Conservation (phyloP, 2,113 vertebrate species). For the Periophthalmodon schlosseri region DNA sequence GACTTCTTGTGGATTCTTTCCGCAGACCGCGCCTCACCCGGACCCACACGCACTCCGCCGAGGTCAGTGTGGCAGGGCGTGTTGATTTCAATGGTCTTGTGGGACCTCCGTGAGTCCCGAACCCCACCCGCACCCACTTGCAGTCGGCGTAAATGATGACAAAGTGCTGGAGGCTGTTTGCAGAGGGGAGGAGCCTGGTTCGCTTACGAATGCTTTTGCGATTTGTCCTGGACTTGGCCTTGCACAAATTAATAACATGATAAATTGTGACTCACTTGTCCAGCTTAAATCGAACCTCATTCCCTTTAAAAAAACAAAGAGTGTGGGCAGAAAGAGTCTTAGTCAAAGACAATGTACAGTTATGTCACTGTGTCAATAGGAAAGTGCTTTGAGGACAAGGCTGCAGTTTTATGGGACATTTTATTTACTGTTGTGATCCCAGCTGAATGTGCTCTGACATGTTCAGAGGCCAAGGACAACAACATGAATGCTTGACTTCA, state of each 20-base stretch:
- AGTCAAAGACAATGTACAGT: conserved; percentile 33
- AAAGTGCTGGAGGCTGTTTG: neutral
- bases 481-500: neutral
- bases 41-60: too few relatives aligned
- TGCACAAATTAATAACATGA: conserved; percentile 41
- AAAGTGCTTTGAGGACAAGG: conserved; percentile 24
- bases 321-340: conserved; percentile 17
- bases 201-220: conserved; percentile 32
- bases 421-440: conserved; percentile 23
- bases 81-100: too few relatives aligned
- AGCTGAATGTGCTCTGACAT: conserved; percentile 24
- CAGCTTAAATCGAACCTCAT: conserved; percentile 21
- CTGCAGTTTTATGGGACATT: conserved; percentile 25
- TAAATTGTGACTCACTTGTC: conserved; percentile 35
- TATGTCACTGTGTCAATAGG: conserved; percentile 8
- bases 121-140: too few relatives aligned
- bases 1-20: too few relatives aligned
- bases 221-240: conserved; percentile 28
- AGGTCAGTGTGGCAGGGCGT: too few relatives aligned
- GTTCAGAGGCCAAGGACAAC: conserved; percentile 3
- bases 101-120: too few relatives aligned
- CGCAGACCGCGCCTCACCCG: too few relatives aligned
- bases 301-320: neutral
- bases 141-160: too few relatives aligned
- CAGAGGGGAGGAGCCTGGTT: conserved; percentile 35